Evolutionary conservation across 2,113 vertebrate species (phyloP), one percentile per base, ranked within the genome.

Genomic region (Isichthys henryi): DNA sequence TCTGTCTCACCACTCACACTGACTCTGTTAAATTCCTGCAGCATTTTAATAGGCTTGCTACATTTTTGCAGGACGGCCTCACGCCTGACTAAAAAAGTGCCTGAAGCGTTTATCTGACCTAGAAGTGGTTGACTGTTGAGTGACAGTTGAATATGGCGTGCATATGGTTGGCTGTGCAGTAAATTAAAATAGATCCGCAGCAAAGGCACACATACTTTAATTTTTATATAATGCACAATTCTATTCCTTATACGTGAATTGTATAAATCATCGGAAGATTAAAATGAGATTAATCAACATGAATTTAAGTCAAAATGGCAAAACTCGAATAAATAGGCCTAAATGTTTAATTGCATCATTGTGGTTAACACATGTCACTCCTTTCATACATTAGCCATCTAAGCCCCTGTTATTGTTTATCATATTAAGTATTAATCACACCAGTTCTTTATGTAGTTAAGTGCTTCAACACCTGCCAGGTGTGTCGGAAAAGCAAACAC

Each of bases 1-100:
- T 77, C 74, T 17, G 74, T 80, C 35, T 80, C 35, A 80, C 5
- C 74, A 80, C 15, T 80, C 15, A 80, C 31, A 80, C 35, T 83
- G 23, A 56, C 77, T 56, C 74, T 56, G 88, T 31, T 27, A 89
- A 86, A 89, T 89, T 89, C 88, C 82, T 89, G 35, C 53, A 35
- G 11, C 15, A 13, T 85, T 85, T 48, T 43, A 85, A 58, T 27
- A 10, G 39, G 45, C 52, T 53, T 27, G 82, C 52, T 53, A 89
- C 50, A 86, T 89, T 86, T 89, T 50, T 46, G 82, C 43, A 35
- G 27, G 82, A n/a, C 27, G 39, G 53, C n/a, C 23, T 48, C 39
- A 27, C 23, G 27, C 5, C 85, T 8, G n/a, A 56, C 53, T 21
- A 21, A 56, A 56, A 56, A 56, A 56, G 53, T 56, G 49, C 48